Evolutionary conservation across 1,140 invertebrate species (phyloP), one percentile per base, ranked within the genome.

Genomic region (Dinoponera quadriceps): DNA sequence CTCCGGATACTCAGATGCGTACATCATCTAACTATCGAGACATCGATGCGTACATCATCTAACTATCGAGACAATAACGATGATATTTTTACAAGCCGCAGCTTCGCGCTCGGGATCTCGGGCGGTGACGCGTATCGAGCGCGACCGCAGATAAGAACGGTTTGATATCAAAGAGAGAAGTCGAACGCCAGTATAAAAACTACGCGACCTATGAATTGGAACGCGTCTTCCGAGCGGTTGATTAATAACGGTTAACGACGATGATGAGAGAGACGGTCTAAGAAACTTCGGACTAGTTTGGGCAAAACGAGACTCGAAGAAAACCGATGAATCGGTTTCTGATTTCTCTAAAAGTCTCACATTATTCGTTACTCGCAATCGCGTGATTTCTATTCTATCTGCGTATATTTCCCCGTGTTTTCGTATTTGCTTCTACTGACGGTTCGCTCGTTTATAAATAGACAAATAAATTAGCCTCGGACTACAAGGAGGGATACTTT

Each of bases 221-320:
- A 18, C 22, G 13, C 48, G 11, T 48, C 38, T 51, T 59, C 51
- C 72, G 49, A 59, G 11, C 38, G 18, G 73, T 44, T 44, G 38
- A 44, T 44, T 44, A 44, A 44, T 44, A 44, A 44, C 38, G 9
- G 38, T 51, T 77, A 55, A 71, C 72, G 80, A 18, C 49, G 14
- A 87, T 62, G 87, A 82, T 66, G 74, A 60, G 77, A 83, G 87
- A 82, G 85, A 65, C 78, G 66, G 25, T 88, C 88, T 88, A 73
- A 44, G 85, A 83, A 88, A 88, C 51, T 66, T 9, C 33, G 33
- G 7, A 2, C 2, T 3, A 33, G 20, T 84, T 49, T 74, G 44
- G 86, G 83, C 88, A 85, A 85, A 68, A 54, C 49, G n/a, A 44
- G 33, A 54, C 65, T 55, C 55, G 33, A 85, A 11, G 38, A 85